Evolutionary conservation across 2,888 invertebrate genomes (phyloP), one percentile per base, ranked within the genome.

Genomic region (Apotomis betuletana): DNA sequence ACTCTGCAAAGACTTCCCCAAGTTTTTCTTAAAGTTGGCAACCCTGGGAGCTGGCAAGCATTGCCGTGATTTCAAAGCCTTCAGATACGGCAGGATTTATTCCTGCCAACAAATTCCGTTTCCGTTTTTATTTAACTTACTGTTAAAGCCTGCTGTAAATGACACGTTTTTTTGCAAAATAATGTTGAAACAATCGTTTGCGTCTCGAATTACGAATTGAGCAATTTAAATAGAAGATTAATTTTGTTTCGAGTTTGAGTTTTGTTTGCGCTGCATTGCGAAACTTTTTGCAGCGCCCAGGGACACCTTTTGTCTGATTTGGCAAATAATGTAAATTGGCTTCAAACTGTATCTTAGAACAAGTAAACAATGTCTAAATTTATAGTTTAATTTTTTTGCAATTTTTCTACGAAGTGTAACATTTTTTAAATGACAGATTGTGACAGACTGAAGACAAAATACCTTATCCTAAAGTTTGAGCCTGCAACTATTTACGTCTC

Each of bases 41-140:
- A 41, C 69, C 73, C 65, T 69, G 61, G 41, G 65, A 58, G 67
- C 12, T 70, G 67, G 59, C 68, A 62, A 57, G 55, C 55, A 27
- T 58, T 38, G 69, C 63, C 62, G 79, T 78, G 78, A 78, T 81
- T 79, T 81, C 78, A 80, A 78, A 80, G 76, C 75, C 75, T 81
- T 75, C 78, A 80, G 84, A 82, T 80, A 81, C 77, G 74, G 59
- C 70, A 76, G 75, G 78, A 83, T 84, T 84, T 84, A 83, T 83
- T 76, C 74, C 67, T 74, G 62, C 68, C 74, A 69, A 67, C 74
- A 74, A 75, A 76, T 78, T 76, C 76, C 75, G 74, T 72, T 78
- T 75, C 79, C 76, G 67, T 65, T 76, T 80, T 82, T 82, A 81
- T 80, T 81, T 77, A 80, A 79, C 77, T 80, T 78, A 77, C 75